phyloP scores from a whole-genome alignment of 2,888 invertebrate species.

The Eupithecia pulchellata region DNA sequence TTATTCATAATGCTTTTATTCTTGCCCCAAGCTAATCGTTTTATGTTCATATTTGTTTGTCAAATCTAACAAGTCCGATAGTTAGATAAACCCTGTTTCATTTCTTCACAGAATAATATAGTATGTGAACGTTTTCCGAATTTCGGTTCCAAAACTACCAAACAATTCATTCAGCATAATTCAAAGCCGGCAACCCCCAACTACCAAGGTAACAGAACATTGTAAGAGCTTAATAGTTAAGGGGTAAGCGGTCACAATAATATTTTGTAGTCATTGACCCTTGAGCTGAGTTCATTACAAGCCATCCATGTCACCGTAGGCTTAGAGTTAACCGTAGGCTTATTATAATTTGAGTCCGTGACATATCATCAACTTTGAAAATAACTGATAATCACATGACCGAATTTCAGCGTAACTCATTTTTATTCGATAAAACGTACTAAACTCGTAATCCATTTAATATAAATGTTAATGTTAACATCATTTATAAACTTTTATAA shows the following conservation, averaged over 20 bases:
- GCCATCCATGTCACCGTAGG: too few relatives aligned
- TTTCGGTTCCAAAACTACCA: neutral
- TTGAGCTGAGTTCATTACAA: neutral
- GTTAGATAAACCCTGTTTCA: too few relatives aligned
- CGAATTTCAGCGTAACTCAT: neutral
- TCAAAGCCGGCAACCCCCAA: neutral
- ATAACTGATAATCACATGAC: neutral
- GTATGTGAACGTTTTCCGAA: neutral
- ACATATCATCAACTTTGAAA: too few relatives aligned
- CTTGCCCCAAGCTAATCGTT: too few relatives aligned
- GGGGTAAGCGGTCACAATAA: neutral
- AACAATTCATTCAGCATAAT: neutral
- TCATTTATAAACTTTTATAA: too few relatives aligned
- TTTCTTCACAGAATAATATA: neutral
- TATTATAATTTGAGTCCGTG: too few relatives aligned
- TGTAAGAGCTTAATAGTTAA: neutral
- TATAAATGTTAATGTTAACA: too few relatives aligned
- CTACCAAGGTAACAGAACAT: slow-evolving; percentile 6
- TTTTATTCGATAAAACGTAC: neutral
- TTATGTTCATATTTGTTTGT: too few relatives aligned
- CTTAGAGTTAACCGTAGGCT: too few relatives aligned
- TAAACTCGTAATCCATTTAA: neutral
- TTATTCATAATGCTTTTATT: too few relatives aligned
- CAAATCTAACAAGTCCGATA: too few relatives aligned
- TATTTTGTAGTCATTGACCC: neutral